Evolutionary conservation across 2,888 invertebrate species (phyloP).

Genomic region (Netelia virgata): DNA sequence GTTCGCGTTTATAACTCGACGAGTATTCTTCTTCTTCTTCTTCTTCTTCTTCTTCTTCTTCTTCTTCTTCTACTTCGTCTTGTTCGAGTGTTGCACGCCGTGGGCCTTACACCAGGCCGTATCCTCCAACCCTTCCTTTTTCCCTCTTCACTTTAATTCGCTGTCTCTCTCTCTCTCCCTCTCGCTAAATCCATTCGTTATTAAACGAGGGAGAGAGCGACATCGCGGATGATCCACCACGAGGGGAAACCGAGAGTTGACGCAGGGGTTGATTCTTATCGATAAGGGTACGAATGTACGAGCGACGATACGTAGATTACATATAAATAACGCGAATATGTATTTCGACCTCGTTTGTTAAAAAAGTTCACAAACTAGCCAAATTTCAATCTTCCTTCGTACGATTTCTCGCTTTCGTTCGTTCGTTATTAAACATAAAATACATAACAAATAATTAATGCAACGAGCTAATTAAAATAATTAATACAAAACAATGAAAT

Average conservation of each 20-base stretch:
- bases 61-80: conserved; percentile 21
- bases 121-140: conserved; percentile 13
- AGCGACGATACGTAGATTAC: not conserved
- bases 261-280: conserved; percentile 32
- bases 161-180: conserved; percentile 36
- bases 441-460: too few relatives aligned
- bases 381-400: too few relatives aligned
- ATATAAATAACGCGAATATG: conserved; percentile 19
- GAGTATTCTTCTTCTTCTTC: conserved; percentile 56
- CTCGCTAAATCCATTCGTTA: conserved; percentile 15
- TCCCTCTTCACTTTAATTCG: conserved; percentile 57
- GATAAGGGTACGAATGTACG: conserved; percentile 12
- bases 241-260: conserved; percentile 72
- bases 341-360: not conserved
- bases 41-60: too few relatives aligned
- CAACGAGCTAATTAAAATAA: too few relatives aligned
- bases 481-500: too few relatives aligned
- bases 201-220: conserved; percentile 73
- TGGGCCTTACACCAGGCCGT: conserved; percentile 39
- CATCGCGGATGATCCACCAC: conserved; percentile 67
- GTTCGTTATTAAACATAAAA: too few relatives aligned
- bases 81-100: conserved; percentile 24
- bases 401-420: too few relatives aligned
- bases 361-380: too few relatives aligned
- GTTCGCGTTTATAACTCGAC: conserved; percentile 79